Base-by-base conservation (phyloP, 2,888 invertebrate genomes). In the Trissolcus japonicus region DNA sequence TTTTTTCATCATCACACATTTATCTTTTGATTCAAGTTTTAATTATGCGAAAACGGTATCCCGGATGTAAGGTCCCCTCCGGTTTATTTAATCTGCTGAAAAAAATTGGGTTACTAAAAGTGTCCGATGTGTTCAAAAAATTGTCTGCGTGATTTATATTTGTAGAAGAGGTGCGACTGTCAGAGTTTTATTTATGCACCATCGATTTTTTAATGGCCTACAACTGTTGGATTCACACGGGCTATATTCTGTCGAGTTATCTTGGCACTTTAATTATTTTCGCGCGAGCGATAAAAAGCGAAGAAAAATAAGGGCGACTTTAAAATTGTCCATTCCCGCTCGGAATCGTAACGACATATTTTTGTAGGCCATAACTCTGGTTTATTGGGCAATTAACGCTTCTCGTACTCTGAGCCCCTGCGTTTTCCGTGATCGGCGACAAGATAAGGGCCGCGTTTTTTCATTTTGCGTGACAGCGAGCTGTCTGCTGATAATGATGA, bases 311-410 rank as follows among this genome's bases (percentile, higher is more conserved):
- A 66, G 62, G 43, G 46, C 41, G 9, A 13, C 63, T 69, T 61
- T 76, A 55, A 59, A 53, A 25, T 57, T 35, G 19, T 35, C 16
- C 13, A 17, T 16, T n/a, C 82, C 81, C 84, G 82, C 80, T 79
- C 78, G 76, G 73, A 74, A 69, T 80, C 80, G 82, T 84, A 84
- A 84, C 81, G 83, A 81, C 82, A 83, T 82, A 83, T 85, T 85
- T 84, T 84, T 79, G 80, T 81, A 80, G 79, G 73, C 80, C 85
- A 82, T 88, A 88, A 88, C 85, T 88, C 84, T 82, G 79, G 82
- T 88, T 88, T 88, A 88, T 88, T 87, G 86, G 84, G 84, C 88
- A 88, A 88, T 88, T 88, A 88, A 88, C 86, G 85, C 85, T 86
- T 85, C 83, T 81, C 79, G 73, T 73, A 69, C 55, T 68, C 21